phyloP scores from a whole-genome alignment of 2,113 vertebrate genomes.

The Coregonus clupeaformis region DNA sequence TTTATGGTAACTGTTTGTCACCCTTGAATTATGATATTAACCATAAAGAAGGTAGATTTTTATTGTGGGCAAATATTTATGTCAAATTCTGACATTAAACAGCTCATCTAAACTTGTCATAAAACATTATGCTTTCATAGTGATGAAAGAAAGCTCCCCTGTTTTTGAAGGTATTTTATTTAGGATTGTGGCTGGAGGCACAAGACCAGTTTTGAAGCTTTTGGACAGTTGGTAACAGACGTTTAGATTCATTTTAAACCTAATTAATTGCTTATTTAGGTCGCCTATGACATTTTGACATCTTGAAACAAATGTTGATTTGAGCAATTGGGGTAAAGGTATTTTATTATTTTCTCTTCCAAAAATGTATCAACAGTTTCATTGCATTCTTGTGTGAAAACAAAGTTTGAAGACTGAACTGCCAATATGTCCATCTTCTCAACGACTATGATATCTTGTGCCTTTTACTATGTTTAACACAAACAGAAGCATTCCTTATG shows the following conservation, averaged over 20 bases:
- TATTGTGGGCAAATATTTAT: too few relatives aligned
- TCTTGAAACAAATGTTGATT: too few relatives aligned
- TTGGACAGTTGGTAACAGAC: too few relatives aligned
- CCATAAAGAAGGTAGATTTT: not conserved
- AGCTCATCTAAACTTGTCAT: not conserved
- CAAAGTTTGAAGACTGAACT: not conserved
- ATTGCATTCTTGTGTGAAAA: not conserved
- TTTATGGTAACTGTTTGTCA: not conserved
- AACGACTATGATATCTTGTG: not conserved
- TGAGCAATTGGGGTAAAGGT: too few relatives aligned
- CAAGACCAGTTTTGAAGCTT: too few relatives aligned
- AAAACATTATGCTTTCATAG: not conserved
- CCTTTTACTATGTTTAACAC: conserved; percentile 18
- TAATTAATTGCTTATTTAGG: not conserved
- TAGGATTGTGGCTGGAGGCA: too few relatives aligned
- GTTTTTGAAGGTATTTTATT: too few relatives aligned
- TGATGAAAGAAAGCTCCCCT: not conserved
- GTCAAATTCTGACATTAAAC: too few relatives aligned
- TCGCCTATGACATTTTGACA: too few relatives aligned
- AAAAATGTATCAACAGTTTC: not conserved
- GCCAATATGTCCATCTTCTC: not conserved
- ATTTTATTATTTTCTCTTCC: not conserved
- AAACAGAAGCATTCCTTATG: conserved; percentile 72
- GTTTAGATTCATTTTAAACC: not conserved
- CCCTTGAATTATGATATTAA: not conserved